Base-by-base conservation (phyloP, 1,140 invertebrate species). In the Drosophila triauraria region DNA sequence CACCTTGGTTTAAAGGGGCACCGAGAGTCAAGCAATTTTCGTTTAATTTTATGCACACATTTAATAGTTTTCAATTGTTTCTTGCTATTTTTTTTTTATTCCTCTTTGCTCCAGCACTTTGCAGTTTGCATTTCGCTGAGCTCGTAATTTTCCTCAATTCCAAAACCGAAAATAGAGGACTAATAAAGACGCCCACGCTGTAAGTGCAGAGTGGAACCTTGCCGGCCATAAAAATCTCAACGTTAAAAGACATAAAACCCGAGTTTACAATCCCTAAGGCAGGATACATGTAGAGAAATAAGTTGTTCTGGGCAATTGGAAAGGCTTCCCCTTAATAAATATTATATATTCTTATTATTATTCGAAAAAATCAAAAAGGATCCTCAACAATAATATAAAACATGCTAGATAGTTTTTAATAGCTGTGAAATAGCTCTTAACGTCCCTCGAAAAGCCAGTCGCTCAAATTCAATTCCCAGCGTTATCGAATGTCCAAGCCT, bases 1-100 rank as follows among this genome's bases (percentile, higher is more conserved):
- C 80, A 63, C 47, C 67, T 75, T 58, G 68, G 84, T 83, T 87
- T 77, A 88, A 83, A 62, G 82, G 77, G 77, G 84, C 83, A 82
- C 50, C 63, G 51, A 35, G 69, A 64, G 42, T 70, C 63, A 25
- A 54, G 67, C 57, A 86, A 86, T 86, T 86, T 67, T 60, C 32
- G 72, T 68, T 77, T 64, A 76, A 76, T 77, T 77, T 84, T 76
- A 67, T 67, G 53, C 44, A 57, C 64, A 70, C 59, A 67, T 65
- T 70, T 79, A 88, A 80, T 88, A 72, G 80, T 57, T 88, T 71
- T 74, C 77, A 88, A 76, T 75, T 80, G 68, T 77, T 78, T 60
- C 44, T 44, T 71, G 38, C 44, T 65, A 47, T 65, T 78, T 50
- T 30, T 30, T 43, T 25, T 30, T 56, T 32, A 15, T 38, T 4